Evolutionary conservation across 2,888 invertebrate species (phyloP), one percentile per base, ranked within the genome.

Genomic region (Diadromus collaris): DNA sequence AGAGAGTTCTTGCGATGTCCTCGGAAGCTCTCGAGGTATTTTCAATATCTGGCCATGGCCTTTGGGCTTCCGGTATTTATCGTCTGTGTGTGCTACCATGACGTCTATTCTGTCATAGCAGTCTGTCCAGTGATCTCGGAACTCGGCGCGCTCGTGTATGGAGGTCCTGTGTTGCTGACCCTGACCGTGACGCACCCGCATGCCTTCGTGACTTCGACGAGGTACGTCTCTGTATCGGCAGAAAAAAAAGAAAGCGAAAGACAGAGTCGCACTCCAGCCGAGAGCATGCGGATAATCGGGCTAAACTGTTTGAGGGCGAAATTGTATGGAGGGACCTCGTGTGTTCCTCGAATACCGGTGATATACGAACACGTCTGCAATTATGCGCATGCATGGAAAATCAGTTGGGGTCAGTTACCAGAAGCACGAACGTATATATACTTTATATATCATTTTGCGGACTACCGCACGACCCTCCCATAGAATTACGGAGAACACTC

Each of bases 11-110:
- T 78, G 79, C 76, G 82, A 82, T 81, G 83, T 81, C 78, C 61
- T 54, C 60, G 9, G 32, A 69, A 83, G 78, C 83, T 85, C 85
- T 83, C 84, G 83, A 86, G 87, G 88, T 88, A 89, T 89, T 89
- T 89, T 89, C 88, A 89, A 89, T 89, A 89, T 89, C 89, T 89
- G 87, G 84, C 80, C 76, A 78, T 80, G 83, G 84, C 70, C 82
- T 83, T 73, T 76, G 73, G 80, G 82, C 83, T 81, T 76, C 38
- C 64, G 82, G 79, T 73, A 76, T 83, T 78, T 64, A 78, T 75
- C 61, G 68, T 48, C 78, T 60, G 46, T 70, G 67, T 74, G 63
- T 70, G 73, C 32, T 34, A 32, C 51, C 60, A 51, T 21, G 54
- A 77, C 67, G 54, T 16, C 10, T 7, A 63, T 54, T 29, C 29